These are phyloP conservation scores for Encarsia formosa DNA, from an alignment of 2,888 invertebrate species.

Conservation along the genomic window DNA sequence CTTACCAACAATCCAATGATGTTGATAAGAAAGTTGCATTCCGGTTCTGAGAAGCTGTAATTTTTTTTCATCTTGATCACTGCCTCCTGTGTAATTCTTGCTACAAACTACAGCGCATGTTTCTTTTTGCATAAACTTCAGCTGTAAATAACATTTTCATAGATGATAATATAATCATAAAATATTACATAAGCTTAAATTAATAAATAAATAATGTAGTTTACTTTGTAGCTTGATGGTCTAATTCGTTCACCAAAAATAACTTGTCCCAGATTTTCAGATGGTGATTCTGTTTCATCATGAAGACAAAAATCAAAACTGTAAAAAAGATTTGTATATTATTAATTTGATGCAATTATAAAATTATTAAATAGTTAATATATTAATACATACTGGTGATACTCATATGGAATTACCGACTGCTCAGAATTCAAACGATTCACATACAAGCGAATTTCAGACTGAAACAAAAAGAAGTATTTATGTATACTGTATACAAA, in stretches of 20 bases:
- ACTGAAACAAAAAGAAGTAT: conserved; percentile 61
- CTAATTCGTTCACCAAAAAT: conserved; percentile 98
- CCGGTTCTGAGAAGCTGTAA: conserved; percentile 84
- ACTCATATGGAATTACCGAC: conserved; percentile 97
- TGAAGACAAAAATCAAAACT: conserved; percentile 91
- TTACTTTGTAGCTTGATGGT: conserved; percentile 85
- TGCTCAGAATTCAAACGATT: conserved; percentile 97
- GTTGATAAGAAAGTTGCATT: conserved; percentile 92
- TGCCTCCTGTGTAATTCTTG: conserved; percentile 67
- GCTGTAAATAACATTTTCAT: conserved; percentile 45
- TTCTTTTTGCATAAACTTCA: conserved; percentile 71
- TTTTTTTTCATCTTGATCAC: conserved; percentile 63
- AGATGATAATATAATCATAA: conserved; percentile 1
- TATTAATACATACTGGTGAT: conserved; percentile 69
- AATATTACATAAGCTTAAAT: conserved; percentile 4
- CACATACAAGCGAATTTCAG: conserved; percentile 83
- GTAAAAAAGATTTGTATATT: conserved; percentile 18
- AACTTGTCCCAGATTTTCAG: conserved; percentile 97
- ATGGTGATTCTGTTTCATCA: conserved; percentile 73
- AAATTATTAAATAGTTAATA: neutral
- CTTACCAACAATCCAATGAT: conserved; percentile 89
- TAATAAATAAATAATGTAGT: conserved; percentile 10
- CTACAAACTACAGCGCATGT: conserved; percentile 63
- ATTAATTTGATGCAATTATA: neutral
- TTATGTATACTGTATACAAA: neutral